Evolutionary conservation across 2,797 vertebrate species (phyloP), one percentile per base, ranked within the genome.

Genomic region (Arnoldichthys spilopterus): DNA sequence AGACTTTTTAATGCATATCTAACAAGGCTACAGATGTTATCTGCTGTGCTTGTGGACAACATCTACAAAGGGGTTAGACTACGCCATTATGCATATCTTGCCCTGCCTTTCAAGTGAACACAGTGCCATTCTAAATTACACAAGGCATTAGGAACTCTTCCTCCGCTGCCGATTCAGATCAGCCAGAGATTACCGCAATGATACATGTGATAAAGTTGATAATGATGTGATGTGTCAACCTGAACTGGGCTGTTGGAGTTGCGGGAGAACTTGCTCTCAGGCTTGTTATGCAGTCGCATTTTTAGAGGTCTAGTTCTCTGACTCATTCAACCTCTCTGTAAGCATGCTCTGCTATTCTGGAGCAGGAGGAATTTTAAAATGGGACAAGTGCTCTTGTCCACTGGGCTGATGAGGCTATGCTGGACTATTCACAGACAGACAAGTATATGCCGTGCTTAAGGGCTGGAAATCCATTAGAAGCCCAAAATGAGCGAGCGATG

Each of bases 1-100:
- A 71, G 40, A 47, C 76, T 26, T 72, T 76, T 82, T 83, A 81
- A 85, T 85, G 82, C 84, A 85, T 85, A 80, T 82, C 47, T 85
- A 82, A 82, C 61, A 82, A 85, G 84, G 59, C 77, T 45, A 59
- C 45, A 40, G 54, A 72, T 82, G 73, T 75, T 80, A 83, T 84
- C 66, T 40, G 56, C 53, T 30, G 45, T 47, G 56, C 68, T 66
- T 58, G 40, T 28, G 58, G 59, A 76, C 67, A 22, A 56, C 59
- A 71, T 53, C 32, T 76, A 15, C 24, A 37, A 58, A 71, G 28
- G 47, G 7, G 30, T 34, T 43, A 45, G 34, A 72, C 24, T 12
- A 43, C 32, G 49, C 30, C 47, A 1, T 54, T 64, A 58, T 59
- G 73, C 47, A 70, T 62, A 64, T 6, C 2, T 18, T 62, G 18